Conservation (phyloP, 2,113 vertebrate species). For the Salvelinus fontinalis region DNA sequence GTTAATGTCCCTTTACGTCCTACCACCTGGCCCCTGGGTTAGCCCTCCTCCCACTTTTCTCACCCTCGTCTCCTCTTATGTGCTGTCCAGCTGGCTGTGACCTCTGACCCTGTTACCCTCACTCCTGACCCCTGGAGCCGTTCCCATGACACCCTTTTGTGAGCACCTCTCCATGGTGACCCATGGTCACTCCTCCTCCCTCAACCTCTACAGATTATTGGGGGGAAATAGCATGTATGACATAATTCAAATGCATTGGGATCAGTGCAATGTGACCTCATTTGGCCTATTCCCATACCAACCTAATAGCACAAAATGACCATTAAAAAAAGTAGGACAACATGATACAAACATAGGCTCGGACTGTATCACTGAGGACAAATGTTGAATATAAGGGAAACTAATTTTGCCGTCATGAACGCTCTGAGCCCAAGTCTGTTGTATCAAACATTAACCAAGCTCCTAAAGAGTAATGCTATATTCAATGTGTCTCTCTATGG, state of each 20-base stretch:
- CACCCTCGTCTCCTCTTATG: conserved; percentile 75
- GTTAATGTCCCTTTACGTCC: conserved; percentile 73
- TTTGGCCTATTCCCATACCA: conserved; percentile 50
- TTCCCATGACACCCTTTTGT: conserved; percentile 85
- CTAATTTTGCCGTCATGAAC: background rate
- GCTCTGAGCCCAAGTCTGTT: background rate
- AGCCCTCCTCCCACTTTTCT: conserved; percentile 64
- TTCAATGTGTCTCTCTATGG: too few species aligned
- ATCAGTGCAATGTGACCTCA: conserved; percentile 53
- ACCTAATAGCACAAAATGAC: background rate
- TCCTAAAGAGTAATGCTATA: background rate
- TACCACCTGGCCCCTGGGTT: conserved; percentile 51
- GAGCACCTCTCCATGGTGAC: conserved; percentile 62
- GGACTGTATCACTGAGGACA: too few species aligned
- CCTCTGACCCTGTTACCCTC: conserved; percentile 71
- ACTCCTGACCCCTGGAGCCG: conserved; percentile 75
- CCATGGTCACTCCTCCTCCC: conserved; percentile 65
- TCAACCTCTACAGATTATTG: too few species aligned
- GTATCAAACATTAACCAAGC: background rate
- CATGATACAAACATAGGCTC: background rate
- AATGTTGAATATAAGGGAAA: background rate
- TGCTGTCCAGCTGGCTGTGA: conserved; percentile 79
- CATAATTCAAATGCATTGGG: conserved; percentile 46
- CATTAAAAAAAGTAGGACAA: background rate
- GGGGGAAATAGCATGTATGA: conserved; percentile 43